phyloP scores from a whole-genome alignment of 2,888 invertebrate genomes.

The Metellina segmentata region DNA sequence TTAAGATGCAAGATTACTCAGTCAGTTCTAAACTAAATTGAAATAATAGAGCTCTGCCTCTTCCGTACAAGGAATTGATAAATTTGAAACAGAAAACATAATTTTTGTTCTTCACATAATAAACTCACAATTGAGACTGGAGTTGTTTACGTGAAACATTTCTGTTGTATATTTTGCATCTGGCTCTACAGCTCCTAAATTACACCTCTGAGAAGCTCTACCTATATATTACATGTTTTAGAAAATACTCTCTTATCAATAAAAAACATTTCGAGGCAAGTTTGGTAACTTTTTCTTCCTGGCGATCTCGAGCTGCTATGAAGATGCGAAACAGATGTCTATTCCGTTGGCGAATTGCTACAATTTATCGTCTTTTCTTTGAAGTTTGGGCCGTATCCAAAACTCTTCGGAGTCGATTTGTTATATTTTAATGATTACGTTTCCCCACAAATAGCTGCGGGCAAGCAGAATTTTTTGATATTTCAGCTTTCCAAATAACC shows the following conservation, averaged over 20 bases:
- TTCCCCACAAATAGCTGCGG: constrained; percentile 11
- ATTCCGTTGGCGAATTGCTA: constrained; percentile 31
- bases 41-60: too few species aligned
- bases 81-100: neutral
- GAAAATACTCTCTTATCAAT: neutral
- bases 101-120: neutral
- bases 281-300: neutral
- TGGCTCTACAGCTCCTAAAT: neutral
- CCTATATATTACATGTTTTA: neutral
- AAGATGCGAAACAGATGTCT: constrained; percentile 12
- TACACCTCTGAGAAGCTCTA: neutral
- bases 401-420: constrained; percentile 47
- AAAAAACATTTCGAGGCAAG: neutral
- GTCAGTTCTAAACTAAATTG: too few species aligned
- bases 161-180: neutral
- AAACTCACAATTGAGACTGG: neutral
- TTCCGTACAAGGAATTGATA: neutral
- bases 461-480: neutral
- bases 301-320: neutral
- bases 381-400: constrained; percentile 56
- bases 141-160: neutral
- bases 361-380: constrained; percentile 51
- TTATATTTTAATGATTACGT: constrained; percentile 61
- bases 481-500: neutral
- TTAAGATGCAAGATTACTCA: too few species aligned